A percentile compares a stretch with the other conserved stretches of the same genome.
Conservation (phyloP, 2,797 vertebrate species). For the Glyptemys insculpta region DNA sequence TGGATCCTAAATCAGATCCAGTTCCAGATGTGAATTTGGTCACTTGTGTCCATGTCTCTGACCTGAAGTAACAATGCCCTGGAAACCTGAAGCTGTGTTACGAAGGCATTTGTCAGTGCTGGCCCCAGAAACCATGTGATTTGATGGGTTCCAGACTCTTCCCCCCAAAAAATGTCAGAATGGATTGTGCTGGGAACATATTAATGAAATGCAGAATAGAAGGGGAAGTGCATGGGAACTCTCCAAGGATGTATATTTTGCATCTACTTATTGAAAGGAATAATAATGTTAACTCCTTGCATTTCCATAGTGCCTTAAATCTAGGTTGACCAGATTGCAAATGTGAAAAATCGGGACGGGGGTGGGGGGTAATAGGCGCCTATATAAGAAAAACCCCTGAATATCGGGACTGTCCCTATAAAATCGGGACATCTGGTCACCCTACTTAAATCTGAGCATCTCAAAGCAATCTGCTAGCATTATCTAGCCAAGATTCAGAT, state of each 20-base stretch:
- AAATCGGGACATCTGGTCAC: no score
- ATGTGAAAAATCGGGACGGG: no score
- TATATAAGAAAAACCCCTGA: no score
- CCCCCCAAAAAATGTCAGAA: not conserved
- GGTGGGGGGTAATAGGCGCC: no score
- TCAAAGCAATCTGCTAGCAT: conserved; percentile 20
- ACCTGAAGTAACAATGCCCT: rapidly evolving
- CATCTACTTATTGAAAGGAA: conserved; percentile 54
- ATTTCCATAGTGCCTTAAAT: not conserved
- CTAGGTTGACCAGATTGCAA: no score
- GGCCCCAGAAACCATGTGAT: conserved; percentile 1
- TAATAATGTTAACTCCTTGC: not conserved
- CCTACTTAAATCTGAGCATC: conserved; percentile 36
- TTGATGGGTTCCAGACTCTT: conserved; percentile 35
- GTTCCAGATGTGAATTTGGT: rapidly evolving
- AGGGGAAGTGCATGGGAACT: conserved; percentile 15
- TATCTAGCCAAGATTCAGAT: not conserved
- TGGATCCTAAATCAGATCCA: rapidly evolving
- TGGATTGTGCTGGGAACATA: not conserved
- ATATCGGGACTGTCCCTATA: no score
- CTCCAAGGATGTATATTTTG: not conserved
- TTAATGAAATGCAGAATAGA: not conserved
- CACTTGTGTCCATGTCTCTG: not conserved
- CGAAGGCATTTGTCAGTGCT: not conserved
- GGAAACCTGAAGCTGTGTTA: not conserved